Conservation (phyloP, 53 echinoderm and acorn worm species). For the Holothuria scabra region DNA sequence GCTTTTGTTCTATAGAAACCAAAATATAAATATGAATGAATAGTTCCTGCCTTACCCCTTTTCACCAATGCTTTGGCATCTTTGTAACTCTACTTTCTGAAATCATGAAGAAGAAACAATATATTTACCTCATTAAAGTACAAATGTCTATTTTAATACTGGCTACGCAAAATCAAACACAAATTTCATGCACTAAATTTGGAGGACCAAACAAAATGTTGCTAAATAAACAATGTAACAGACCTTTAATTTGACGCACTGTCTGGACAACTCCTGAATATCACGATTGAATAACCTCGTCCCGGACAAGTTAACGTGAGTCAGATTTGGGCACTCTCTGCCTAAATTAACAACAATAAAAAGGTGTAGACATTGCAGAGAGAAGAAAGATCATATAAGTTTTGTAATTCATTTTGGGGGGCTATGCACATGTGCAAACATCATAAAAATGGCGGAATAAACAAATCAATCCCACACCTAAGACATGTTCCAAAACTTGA, state of each 20-base stretch:
- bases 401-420: too few relatives aligned
- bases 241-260: slow-evolving; percentile 47
- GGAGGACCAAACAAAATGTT: neutral
- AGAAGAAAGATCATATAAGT: too few relatives aligned
- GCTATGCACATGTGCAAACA: too few relatives aligned
- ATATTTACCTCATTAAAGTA: too few relatives aligned
- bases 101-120: neutral
- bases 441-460: too few relatives aligned
- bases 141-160: too few relatives aligned
- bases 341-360: neutral
- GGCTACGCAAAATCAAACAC: too few relatives aligned
- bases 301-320: slow-evolving; percentile 34
- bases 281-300: slow-evolving; percentile 31
- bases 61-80: slow-evolving; percentile 59
- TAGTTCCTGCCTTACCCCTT: slow-evolving; percentile 53
- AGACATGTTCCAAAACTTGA: too few relatives aligned
- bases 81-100: slow-evolving; percentile 53
- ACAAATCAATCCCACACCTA: too few relatives aligned
- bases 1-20: too few relatives aligned
- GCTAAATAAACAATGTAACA: neutral
- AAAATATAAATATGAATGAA: too few relatives aligned
- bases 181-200: neutral
- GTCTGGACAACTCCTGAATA: slow-evolving; percentile 15
- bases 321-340: slow-evolving; percentile 33
- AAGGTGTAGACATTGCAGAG: too few relatives aligned